Evolutionary conservation across 2,797 vertebrate species (phyloP).

Genomic region (Garrulus glandarius): DNA sequence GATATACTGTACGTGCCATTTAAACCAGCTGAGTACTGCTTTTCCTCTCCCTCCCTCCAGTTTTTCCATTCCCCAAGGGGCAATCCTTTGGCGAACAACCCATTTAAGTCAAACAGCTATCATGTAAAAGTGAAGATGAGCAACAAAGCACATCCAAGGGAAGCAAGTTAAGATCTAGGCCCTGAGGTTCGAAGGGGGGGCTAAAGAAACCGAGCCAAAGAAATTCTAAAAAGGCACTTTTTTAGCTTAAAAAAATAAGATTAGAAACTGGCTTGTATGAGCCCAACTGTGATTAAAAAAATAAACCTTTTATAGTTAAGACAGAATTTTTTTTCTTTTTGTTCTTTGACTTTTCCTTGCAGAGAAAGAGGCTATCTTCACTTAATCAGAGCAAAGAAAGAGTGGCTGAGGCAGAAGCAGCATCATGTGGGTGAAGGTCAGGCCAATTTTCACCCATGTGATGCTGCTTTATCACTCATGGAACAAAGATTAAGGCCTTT

Average conservation of each 20-base stretch:
- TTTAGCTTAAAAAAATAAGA: slow-evolving; percentile 75
- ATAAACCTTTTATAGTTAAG: slow-evolving; percentile 79
- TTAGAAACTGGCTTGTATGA: slow-evolving; percentile 78
- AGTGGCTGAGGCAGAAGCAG: slow-evolving; percentile 74
- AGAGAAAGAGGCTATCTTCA: slow-evolving; percentile 78
- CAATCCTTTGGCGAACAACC: slow-evolving; percentile 63
- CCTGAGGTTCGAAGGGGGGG: not conserved
- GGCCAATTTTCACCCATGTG: slow-evolving; percentile 80
- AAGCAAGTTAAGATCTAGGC: slow-evolving; percentile 73
- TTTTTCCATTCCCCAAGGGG: slow-evolving; percentile 68
- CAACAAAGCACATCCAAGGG: slow-evolving; percentile 71
- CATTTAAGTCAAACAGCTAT: slow-evolving; percentile 72
- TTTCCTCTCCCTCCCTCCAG: slow-evolving; percentile 63
- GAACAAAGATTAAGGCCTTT: slow-evolving; percentile 80
- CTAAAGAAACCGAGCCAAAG: slow-evolving; percentile 73
- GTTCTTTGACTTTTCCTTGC: slow-evolving; percentile 80
- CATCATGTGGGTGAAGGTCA: slow-evolving; percentile 79
- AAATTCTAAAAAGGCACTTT: slow-evolving; percentile 74
- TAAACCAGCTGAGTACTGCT: slow-evolving; percentile 65
- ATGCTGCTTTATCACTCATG: slow-evolving; percentile 78
- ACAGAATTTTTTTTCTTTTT: slow-evolving; percentile 75
- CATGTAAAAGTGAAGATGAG: slow-evolving; percentile 66
- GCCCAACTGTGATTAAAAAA: slow-evolving; percentile 83
- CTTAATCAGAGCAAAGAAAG: slow-evolving; percentile 81
- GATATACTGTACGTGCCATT: slow-evolving; percentile 37